These are phyloP conservation scores for Vidua macroura DNA, from an alignment of 2,113 vertebrate species.

Conservation along the genomic window DNA sequence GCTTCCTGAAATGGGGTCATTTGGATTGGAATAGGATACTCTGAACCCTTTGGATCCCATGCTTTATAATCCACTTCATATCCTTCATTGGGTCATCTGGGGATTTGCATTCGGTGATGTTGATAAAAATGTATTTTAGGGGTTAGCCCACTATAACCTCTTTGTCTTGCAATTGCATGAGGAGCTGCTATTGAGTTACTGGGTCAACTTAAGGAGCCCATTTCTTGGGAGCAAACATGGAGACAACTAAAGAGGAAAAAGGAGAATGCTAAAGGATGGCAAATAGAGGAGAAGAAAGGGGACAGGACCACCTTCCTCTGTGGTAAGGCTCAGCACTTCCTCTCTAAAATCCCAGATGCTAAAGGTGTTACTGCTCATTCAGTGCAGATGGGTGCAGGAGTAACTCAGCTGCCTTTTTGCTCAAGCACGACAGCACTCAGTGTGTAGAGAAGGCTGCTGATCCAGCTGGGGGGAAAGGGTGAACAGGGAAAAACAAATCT, in stretches of 20 bases:
- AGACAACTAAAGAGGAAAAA: not conserved
- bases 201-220: not conserved
- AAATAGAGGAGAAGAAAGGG: not conserved
- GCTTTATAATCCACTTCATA: not conserved
- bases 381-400: conserved; percentile 72
- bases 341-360: conserved; percentile 79
- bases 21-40: not conserved
- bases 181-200: not conserved
- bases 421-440: conserved; percentile 63
- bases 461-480: not conserved
- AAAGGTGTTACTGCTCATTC: conserved; percentile 65
- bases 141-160: rapidly evolving
- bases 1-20: not conserved
- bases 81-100: not conserved
- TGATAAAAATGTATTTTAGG: not conserved
- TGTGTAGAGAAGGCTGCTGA: conserved; percentile 65
- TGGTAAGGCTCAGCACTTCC: conserved; percentile 66
- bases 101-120: not conserved
- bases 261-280: not conserved
- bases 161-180: not conserved
- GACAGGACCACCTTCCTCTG: conserved; percentile 65
- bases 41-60: not conserved
- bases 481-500: not conserved
- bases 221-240: not conserved
- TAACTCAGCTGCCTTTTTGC: conserved; percentile 73